These are phyloP conservation scores for Phorcus lineatus DNA, from an alignment of 2,888 invertebrate species.

Conservation along the genomic window DNA sequence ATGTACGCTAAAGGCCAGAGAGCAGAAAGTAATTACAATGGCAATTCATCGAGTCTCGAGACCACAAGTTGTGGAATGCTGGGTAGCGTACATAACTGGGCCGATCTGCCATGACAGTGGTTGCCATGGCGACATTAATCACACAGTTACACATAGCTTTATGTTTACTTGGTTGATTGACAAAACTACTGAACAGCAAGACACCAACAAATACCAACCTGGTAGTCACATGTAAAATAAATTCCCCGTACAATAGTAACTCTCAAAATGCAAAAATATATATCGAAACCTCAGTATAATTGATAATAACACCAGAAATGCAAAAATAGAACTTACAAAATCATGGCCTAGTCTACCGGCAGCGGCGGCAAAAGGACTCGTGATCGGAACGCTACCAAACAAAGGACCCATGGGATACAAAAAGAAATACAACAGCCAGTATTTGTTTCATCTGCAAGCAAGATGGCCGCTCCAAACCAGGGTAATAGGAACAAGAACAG, in stretches of 20 bases:
- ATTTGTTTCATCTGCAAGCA: neutral
- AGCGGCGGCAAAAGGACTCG: neutral
- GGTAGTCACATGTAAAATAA: constrained; percentile 27
- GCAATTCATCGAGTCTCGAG: neutral
- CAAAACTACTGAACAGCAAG: neutral
- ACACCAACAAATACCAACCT: constrained; percentile 23
- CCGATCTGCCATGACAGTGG: neutral
- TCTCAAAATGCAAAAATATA: constrained; percentile 41
- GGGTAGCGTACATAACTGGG: constrained; percentile 23
- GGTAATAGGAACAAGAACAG: neutral
- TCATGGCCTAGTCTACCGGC: constrained; percentile 27
- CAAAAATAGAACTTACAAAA: constrained; percentile 39
- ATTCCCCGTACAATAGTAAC: constrained; percentile 31
- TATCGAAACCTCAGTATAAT: constrained; percentile 35
- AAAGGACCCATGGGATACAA: constrained; percentile 5
- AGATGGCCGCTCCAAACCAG: constrained; percentile 8
- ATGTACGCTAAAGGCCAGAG: too few species aligned
- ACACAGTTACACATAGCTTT: neutral
- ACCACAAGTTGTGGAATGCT: constrained; percentile 6
- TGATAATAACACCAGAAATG: constrained; percentile 32
- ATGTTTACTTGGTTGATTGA: neutral
- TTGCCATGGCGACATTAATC: constrained; percentile 9
- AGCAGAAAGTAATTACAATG: neutral
- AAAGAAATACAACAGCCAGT: neutral
- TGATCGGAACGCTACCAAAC: constrained; percentile 1